Base-by-base conservation (phyloP, 2,113 vertebrate genomes). In the Sylvicapra grimmia region DNA sequence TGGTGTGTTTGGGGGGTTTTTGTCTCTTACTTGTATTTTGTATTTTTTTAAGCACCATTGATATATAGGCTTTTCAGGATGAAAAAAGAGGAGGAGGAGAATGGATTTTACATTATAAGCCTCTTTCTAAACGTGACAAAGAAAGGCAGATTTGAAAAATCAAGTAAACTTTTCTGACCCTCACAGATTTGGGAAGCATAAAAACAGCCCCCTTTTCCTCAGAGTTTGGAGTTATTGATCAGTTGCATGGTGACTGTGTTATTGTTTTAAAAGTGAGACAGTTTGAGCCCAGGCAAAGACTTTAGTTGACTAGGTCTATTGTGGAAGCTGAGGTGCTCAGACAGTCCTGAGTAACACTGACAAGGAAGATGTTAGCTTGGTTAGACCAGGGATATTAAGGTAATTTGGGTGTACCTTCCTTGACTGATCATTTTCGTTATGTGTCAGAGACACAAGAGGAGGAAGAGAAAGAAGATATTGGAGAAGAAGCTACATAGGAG, bases 371-470 rank as follows among this genome's bases (percentile, higher is more conserved):
- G 49, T 54, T 16, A 95, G 77, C 68, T 54, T 93, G 33, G 82
- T 63, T 89, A 92, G 89, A 90, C 53, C 18, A 86, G 1, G 47
- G 53, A 92, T 63, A 54, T 47, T 80, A 53, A 49, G 54, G 79
- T 86, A 94, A 96, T 80, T 36, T 85, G 89, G 86, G 96, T 92
- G 89, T 93, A 89, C 12, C 89, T 92, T 36, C 79, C 36, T 5
- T 89, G 56, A 91, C 40, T 89, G 93, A 72, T 97, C 23, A 59
- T 89, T 96, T 96, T 97, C 96, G 97, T 95, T 97, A 95, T 79
- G 88, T 94, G 86, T 90, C 44, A 94, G 51, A 11, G 7, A 12
- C 25, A 92, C 18, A 13, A 86, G 19, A 89, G n/a, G 56, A 94
- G 53, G 59, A 91, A 72, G 33, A 87, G 68, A 80, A 92, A 83